Conservation (phyloP, 2,888 invertebrate genomes). For the Sepioteuthis lessoniana region DNA sequence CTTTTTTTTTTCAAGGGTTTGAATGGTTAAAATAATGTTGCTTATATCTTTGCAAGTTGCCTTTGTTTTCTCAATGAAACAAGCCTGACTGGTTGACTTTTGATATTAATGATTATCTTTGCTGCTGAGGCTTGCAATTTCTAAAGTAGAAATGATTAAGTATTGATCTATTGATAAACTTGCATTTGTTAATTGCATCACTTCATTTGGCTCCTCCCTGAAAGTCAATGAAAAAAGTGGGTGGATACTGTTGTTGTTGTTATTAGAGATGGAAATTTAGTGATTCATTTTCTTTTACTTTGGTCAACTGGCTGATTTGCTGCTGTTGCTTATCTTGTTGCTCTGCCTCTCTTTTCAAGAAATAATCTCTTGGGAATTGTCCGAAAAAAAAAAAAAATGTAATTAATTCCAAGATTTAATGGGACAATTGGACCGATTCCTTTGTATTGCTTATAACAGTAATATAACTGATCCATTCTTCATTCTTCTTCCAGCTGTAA, state of each 20-base stretch:
- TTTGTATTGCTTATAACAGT: neutral
- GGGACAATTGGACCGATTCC: neutral
- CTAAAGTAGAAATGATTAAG: neutral
- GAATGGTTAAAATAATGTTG: too few relatives aligned
- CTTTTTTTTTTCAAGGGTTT: too few relatives aligned
- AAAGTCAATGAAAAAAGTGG: neutral
- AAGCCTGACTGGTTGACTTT: neutral
- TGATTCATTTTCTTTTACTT: neutral
- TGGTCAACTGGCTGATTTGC: neutral
- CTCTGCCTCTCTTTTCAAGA: neutral
- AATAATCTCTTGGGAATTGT: neutral
- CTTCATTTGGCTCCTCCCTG: neutral
- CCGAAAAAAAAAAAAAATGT: too few relatives aligned
- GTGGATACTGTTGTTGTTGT: neutral
- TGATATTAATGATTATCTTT: too few relatives aligned
- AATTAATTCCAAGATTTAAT: neutral
- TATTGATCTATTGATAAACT: neutral
- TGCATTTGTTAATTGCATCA: neutral
- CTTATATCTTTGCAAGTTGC: neutral
- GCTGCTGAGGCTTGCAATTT: neutral
- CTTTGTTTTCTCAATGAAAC: neutral
- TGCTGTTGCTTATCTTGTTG: neutral
- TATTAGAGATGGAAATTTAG: neutral
- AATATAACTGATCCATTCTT: neutral
- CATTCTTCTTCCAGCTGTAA: too few relatives aligned